Evolutionary conservation across 1,140 invertebrate genomes (phyloP), one percentile per base, ranked within the genome.

Genomic region (Drosophila hydei): DNA sequence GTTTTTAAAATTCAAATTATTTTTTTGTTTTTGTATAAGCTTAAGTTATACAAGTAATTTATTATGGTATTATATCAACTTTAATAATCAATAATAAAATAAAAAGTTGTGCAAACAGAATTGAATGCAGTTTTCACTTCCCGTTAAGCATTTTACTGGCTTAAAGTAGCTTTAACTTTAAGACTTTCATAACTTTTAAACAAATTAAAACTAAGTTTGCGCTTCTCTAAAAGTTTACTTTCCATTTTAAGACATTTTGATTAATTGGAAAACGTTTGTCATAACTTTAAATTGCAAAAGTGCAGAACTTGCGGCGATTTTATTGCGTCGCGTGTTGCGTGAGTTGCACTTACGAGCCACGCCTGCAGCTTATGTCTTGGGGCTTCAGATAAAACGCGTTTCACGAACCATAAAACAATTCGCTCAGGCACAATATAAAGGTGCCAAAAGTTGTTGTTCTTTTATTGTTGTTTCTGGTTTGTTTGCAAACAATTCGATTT

Each of bases 401-500:
- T n/a, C 18, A 51, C 12, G 11, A 47, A 55, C 9, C 30, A 33
- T 33, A 33, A 33, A 33, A 33, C 9, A 62, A 30, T 47, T 54
- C 11, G 1, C 12, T 38, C 6, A 48, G 4, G 38, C 52, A 58
- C 33, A 38, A 11, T 30, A 30, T 52, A 18, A 72, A 50, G 25
- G 40, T 51, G 45, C 16, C 43, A 43, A 18, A 27, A 52, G 38
- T 52, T 51, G 45, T 59, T 51, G 16, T 48, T 23, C 9, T 27
- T 36, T 69, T 38, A n/a, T 38, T 42, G 8, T 16, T 7, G 38
- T 42, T 43, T 45, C 1, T 40, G 18, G 4, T 70, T 58, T 62
- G 54, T 33, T 64, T 58, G 58, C 65, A 71, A 64, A 65, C 68
- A 71, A 71, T 40, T 23, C 33, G n/a, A n/a, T 11, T 38, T 47